A percentile compares a stretch with the other conserved stretches of the same genome.
Conservation (phyloP, 2,113 vertebrate genomes). For the Channa argus region DNA sequence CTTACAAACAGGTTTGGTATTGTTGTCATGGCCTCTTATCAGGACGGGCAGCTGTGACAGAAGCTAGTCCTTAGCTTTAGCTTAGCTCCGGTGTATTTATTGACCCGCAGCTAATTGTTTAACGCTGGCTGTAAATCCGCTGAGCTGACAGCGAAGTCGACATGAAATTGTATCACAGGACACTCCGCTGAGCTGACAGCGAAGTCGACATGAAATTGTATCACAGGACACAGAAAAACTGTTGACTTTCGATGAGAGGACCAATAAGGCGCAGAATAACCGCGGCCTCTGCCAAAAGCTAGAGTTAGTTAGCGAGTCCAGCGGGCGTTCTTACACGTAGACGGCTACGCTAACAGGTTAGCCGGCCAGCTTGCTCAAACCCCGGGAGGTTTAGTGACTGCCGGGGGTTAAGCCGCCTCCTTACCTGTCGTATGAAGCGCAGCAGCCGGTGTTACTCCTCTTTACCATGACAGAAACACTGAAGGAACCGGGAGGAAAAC, state of each 20-base stretch:
- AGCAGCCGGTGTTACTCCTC: conserved; percentile 49
- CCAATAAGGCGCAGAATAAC: fast-evolving
- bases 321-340: conserved; percentile 69
- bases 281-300: conserved; percentile 23
- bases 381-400: fast-evolving
- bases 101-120: neutral
- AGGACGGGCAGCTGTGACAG: conserved; percentile 8
- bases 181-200: neutral
- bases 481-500: conserved; percentile 25
- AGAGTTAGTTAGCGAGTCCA: conserved; percentile 31
- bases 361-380: conserved; percentile 2
- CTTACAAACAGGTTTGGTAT: neutral
- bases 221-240: neutral
- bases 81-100: neutral
- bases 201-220: neutral
- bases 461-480: conserved; percentile 68
- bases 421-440: conserved; percentile 75
- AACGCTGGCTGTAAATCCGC: neutral
- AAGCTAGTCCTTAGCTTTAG: conserved; percentile 46
- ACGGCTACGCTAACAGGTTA: conserved; percentile 47
- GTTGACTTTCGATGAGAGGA: neutral
- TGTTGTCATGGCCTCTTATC: neutral
- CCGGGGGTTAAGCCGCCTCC: neutral
- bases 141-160: neutral
- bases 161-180: neutral